A percentile compares a stretch with the other conserved stretches of the same genome.
phyloP scores from a whole-genome alignment of 1,140 invertebrate species.

The Bemisia tabaci region DNA sequence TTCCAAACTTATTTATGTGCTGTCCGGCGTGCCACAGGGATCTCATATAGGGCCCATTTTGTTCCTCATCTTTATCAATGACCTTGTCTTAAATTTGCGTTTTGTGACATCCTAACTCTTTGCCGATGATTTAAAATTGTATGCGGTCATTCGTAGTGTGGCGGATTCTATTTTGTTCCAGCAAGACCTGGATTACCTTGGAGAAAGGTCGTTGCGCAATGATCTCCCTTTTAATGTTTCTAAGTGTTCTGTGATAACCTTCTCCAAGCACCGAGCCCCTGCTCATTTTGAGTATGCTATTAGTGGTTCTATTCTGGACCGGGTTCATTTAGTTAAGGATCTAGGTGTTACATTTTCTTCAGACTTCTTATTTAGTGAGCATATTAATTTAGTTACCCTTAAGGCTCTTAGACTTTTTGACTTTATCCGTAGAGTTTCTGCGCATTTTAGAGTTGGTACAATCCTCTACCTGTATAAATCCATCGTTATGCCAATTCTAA shows the following conservation, averaged over 20 bases:
- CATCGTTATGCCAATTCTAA: not conserved
- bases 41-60: conserved; percentile 4
- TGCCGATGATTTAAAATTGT: conserved; percentile 7
- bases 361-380: not conserved
- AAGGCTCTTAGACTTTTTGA: not conserved
- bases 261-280: not conserved
- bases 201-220: not conserved
- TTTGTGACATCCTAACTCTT: not conserved
- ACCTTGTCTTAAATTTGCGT: not conserved
- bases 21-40: conserved; percentile 7
- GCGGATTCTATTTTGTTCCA: not conserved
- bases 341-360: not conserved
- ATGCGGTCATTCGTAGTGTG: not conserved
- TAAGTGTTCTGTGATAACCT: not conserved
- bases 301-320: not conserved
- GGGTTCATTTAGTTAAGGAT: not conserved
- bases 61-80: conserved; percentile 10
- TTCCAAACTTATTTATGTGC: conserved; percentile 2
- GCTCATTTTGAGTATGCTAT: not conserved
- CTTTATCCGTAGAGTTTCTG: not conserved
- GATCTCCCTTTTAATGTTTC: not conserved
- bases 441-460: not conserved
- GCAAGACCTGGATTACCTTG: not conserved
- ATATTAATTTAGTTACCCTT: not conserved
- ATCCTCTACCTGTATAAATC: not conserved